Evolutionary conservation across 2,888 invertebrate genomes (phyloP).

Genomic region (Xylophagus ater): DNA sequence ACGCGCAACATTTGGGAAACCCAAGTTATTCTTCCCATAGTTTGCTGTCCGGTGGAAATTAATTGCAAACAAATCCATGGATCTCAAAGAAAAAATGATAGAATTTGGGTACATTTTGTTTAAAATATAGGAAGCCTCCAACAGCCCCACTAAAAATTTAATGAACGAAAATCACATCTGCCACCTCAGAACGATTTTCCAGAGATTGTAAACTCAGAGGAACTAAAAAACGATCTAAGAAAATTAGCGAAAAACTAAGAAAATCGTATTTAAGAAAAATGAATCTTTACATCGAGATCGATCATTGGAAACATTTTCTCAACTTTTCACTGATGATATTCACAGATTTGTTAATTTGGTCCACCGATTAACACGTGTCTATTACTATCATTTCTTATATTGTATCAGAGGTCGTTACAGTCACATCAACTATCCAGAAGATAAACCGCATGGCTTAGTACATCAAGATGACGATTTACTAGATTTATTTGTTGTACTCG

Average conservation of each 20-base stretch:
- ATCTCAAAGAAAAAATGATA: no score
- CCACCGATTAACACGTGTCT: constrained; percentile 47
- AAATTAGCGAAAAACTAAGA: constrained; percentile 43
- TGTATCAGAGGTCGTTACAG: constrained; percentile 51
- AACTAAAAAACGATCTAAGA: constrained; percentile 41
- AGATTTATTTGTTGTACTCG: constrained; percentile 39
- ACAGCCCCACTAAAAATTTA: no score
- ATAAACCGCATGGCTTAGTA: constrained; percentile 41
- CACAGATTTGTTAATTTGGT: constrained; percentile 51
- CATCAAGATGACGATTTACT: constrained; percentile 44
- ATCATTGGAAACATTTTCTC: constrained; percentile 27
- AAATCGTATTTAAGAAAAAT: constrained; percentile 29
- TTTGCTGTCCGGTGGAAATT: no score
- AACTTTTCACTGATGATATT: constrained; percentile 48
- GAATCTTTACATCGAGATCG: constrained; percentile 24
- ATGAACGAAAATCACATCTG: no score
- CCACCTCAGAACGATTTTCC: no score
- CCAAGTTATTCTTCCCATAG: no score
- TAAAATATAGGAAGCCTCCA: no score
- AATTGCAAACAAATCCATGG: no score
- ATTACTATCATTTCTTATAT: constrained; percentile 51
- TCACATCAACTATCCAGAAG: constrained; percentile 44
- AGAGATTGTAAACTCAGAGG: no score
- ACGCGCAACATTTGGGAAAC: no score
- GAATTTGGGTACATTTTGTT: no score